Evolutionary conservation across 2,888 invertebrate species (phyloP), one percentile per base, ranked within the genome.

Genomic region (Drosophila gaucha): DNA sequence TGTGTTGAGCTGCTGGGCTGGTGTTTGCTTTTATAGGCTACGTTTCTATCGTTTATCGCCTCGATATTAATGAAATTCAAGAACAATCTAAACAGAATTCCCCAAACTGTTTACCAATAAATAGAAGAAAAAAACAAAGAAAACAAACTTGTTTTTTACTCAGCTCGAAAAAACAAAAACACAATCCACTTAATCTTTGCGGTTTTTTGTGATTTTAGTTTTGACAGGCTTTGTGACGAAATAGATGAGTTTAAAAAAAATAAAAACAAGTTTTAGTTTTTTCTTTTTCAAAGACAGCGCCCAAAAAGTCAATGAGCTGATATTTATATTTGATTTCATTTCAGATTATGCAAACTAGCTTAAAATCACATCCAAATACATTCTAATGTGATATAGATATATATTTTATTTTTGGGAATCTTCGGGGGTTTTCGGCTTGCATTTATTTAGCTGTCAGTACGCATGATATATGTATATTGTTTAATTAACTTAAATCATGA

Each of bases 31-130:
- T 74, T 82, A 82, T 82, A 85, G 47, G 26, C 39, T 28, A 6
- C 12, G 38, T 4, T 47, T 49, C 63, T 36, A 35, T 22, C 71
- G 50, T 67, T 80, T 80, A 82, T 67, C 82, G 79, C 39, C 38
- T 60, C n/a, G 35, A 47, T 68, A 72, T 72, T 85, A 80, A 85
- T 85, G 80, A 70, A 67, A 79, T 80, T 85, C 80, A 85, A 80
- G 83, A 85, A 79, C 79, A 67, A 70, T 79, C 72, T 65, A 33
- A 22, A 14, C 28, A 78, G 66, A 80, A 70, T 62, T 75, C 69
- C 67, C 86, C 63, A 67, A 69, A 55, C 12, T 68, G 64, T 56
- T 80, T 62, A 64, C 58, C 44, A 55, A 64, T 57, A 63, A 39
- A 30, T 26, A 26, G 6, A 43, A 28, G 10, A 30, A 9, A 38